Conservation (phyloP, 2,113 vertebrate species). For the Formicarius rufipectus region DNA sequence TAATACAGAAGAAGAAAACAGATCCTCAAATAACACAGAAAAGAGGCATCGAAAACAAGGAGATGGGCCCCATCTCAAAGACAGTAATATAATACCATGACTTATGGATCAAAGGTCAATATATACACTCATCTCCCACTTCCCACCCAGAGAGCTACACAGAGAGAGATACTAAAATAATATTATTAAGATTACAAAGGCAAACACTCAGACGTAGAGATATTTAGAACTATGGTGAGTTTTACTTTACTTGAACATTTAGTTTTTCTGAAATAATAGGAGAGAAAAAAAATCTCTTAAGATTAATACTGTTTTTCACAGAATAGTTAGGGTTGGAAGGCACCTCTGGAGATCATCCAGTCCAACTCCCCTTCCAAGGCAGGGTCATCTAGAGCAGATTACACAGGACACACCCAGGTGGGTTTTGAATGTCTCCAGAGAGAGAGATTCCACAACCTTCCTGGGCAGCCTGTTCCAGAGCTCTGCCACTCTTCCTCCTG, state of each 20-base stretch:
- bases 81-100: background rate
- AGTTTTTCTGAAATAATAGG: background rate
- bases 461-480: background rate
- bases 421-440: background rate
- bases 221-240: background rate
- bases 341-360: background rate
- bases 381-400: background rate
- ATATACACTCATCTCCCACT: background rate
- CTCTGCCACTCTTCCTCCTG: background rate
- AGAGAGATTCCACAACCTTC: background rate
- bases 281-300: background rate
- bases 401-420: background rate
- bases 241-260: background rate
- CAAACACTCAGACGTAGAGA: background rate
- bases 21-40: background rate
- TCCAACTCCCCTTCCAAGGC: background rate
- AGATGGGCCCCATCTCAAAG: background rate
- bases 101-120: background rate
- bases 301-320: background rate
- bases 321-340: background rate
- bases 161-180: background rate
- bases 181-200: background rate
- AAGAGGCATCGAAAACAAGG: background rate
- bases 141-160: background rate
- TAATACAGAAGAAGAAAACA: background rate